phyloP scores from a whole-genome alignment of 2,888 invertebrate species.

The Aethes cnicana region DNA sequence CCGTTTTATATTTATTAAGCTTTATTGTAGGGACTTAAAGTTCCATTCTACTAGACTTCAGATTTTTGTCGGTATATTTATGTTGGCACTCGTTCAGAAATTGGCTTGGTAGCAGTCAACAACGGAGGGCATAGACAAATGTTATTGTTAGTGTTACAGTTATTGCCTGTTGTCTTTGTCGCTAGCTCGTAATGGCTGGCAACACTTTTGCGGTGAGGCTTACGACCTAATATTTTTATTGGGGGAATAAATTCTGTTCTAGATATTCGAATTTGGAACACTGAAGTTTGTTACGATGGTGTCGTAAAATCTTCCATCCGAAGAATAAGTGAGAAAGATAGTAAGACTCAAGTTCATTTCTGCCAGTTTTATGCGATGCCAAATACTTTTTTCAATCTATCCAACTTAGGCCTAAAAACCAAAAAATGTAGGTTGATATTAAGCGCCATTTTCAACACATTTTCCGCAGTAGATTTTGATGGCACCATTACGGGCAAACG shows the following conservation, averaged over 20 bases:
- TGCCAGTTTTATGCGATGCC: not conserved
- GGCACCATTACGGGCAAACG: conserved; percentile 68
- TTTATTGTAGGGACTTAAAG: not conserved
- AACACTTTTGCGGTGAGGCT: conserved; percentile 53
- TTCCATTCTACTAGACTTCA: not conserved
- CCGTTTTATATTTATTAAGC: not conserved
- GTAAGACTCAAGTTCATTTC: too few relatives aligned
- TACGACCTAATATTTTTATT: conserved; percentile 47
- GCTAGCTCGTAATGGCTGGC: conserved; percentile 56
- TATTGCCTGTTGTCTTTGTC: conserved; percentile 60
- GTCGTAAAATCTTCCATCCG: not conserved
- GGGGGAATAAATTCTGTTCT: conserved; percentile 37
- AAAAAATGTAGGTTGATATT: too few relatives aligned
- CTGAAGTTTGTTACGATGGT: not conserved
- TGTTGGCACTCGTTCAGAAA: conserved; percentile 41
- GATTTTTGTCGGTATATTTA: not conserved
- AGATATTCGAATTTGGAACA: conserved; percentile 23
- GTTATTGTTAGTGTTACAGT: conserved; percentile 73
- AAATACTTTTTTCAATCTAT: not conserved
- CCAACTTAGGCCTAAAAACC: too few relatives aligned
- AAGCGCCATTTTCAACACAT: conserved; percentile 68
- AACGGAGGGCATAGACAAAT: conserved; percentile 56
- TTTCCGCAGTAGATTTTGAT: conserved; percentile 71
- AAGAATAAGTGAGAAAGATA: too few relatives aligned
- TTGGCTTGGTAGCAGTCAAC: conserved; percentile 56